Base-by-base conservation (phyloP, 2,888 invertebrate genomes). In the Dasypolia templi region DNA sequence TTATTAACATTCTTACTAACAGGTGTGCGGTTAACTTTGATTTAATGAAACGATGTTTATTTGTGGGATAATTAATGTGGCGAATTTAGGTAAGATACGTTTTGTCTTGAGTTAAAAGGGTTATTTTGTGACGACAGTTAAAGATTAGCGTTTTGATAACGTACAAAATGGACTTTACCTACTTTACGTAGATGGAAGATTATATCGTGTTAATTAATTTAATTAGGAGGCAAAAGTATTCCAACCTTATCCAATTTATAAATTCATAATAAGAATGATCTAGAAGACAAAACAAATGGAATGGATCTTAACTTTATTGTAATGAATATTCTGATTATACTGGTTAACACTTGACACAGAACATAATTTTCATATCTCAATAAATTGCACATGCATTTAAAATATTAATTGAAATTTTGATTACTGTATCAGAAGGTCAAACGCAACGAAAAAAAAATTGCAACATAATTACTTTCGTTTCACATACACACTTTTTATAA, bases 11-110 rank as follows among this genome's bases (percentile, higher is more conserved):
- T 75, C 44, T 71, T 67, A n/a, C 22, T n/a, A 61, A 79, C 74
- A 68, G 83, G 74, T 83, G 73, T 66, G 74, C 61, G 26, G 22
- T 58, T 49, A 42, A 61, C 67, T 71, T 71, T 58, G 46, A 46
- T 55, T 7, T 51, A 62, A 49, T 80, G 66, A 75, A 66, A 61
- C 46, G 22, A 22, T 12, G 62, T 62, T 82, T 72, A 65, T 68
- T 62, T 63, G 53, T 66, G 29, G 66, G 61, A 69, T 29, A 49
- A 32, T 56, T 46, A 19, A 26, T 70, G 22, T 62, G 39, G 51
- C 32, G 75, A 75, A 79, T 75, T 83, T 59, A 56, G 81, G 81
- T 83, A n/a, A n/a, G n/a, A n/a, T 80, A 82, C 19, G 26, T 75
- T 74, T 46, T 44, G 26, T n/a, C 19, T 22, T 35, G 46, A 56